These are phyloP conservation scores for Lanius collurio DNA, from an alignment of 2,113 vertebrate species.

Conservation along the genomic window DNA sequence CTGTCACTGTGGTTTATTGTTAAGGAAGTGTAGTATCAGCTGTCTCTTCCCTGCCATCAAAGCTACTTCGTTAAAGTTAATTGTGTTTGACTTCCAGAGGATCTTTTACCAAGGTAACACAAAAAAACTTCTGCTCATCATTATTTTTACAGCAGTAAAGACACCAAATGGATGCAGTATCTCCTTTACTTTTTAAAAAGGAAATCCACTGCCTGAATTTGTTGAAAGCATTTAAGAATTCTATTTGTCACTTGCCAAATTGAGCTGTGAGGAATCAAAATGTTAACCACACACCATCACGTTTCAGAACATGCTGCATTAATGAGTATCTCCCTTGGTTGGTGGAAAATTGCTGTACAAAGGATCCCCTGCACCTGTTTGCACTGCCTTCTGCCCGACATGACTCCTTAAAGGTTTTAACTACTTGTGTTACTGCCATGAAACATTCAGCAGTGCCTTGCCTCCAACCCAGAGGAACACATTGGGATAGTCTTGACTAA, in stretches of 20 bases:
- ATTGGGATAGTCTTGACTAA: neutral
- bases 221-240: neutral
- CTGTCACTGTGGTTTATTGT: constrained; percentile 81
- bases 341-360: accelerated
- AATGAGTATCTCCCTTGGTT: neutral
- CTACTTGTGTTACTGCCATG: accelerated
- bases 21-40: constrained; percentile 75
- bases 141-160: constrained; percentile 68
- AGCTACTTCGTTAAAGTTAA: constrained; percentile 78
- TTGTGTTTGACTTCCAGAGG: constrained; percentile 72
- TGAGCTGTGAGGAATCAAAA: neutral
- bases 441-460: neutral
- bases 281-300: neutral
- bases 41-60: constrained; percentile 74
- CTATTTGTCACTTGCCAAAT: neutral
- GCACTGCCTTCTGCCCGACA: neutral
- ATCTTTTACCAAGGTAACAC: constrained; percentile 59
- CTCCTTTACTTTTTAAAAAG: neutral
- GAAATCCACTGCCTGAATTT: neutral
- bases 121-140: neutral
- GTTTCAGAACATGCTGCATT: neutral
- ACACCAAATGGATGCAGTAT: constrained; percentile 36
- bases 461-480: neutral
- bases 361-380: neutral
- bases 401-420: accelerated